Evolutionary conservation across 2,888 invertebrate genomes (phyloP).

Genomic region (Graphium colonna): DNA sequence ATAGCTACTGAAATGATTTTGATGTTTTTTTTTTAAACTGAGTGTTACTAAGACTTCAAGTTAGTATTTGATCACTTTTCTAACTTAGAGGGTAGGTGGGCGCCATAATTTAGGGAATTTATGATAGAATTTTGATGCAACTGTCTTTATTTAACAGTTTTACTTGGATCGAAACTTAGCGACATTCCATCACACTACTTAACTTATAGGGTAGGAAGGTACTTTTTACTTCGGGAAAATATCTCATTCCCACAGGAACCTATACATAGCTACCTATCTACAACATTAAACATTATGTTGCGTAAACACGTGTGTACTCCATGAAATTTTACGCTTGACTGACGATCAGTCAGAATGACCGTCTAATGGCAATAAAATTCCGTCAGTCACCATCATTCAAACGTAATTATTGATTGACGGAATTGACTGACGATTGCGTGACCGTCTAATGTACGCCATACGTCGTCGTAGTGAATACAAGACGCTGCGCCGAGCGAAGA

Average conservation of each 20-base stretch:
- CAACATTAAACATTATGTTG: neutral
- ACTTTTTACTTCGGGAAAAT: neutral
- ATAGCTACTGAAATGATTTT: constrained; percentile 3
- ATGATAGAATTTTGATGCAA: neutral
- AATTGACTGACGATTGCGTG: too few species aligned
- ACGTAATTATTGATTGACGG: too few species aligned
- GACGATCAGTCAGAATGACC: too few species aligned
- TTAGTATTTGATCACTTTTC: neutral
- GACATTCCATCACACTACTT: constrained; percentile 2
- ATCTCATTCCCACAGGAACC: constrained; percentile 7
- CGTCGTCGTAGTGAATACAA: constrained; percentile 1
- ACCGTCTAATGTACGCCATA: too few species aligned
- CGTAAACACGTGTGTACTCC: too few species aligned
- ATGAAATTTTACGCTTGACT: too few species aligned
- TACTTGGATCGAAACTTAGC: neutral
- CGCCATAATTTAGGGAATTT: too few species aligned
- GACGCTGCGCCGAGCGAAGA: constrained; percentile 4
- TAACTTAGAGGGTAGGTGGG: neutral
- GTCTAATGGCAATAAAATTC: too few species aligned
- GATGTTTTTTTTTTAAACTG: neutral
- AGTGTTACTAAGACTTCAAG: too few species aligned
- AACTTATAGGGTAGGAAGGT: neutral
- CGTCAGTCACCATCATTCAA: too few species aligned
- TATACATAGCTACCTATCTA: constrained; percentile 3
- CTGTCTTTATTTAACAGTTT: neutral